phyloP scores from a whole-genome alignment of 2,888 invertebrate genomes.

The Tetropium fuscum region DNA sequence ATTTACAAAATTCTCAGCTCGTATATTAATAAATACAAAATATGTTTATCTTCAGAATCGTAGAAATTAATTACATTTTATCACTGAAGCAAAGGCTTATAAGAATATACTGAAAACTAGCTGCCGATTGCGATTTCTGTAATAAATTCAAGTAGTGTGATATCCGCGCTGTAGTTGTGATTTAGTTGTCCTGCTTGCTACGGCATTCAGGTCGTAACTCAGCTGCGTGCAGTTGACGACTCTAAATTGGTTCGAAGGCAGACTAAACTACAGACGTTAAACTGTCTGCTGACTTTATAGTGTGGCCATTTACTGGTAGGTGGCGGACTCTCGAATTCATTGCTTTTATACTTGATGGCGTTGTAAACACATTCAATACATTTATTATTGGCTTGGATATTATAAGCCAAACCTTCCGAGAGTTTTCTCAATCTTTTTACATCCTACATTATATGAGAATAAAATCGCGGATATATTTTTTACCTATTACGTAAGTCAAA shows the following conservation, averaged over 20 bases:
- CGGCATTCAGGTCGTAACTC: constrained; percentile 21
- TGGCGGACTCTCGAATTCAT: constrained; percentile 52
- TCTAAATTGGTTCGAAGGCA: constrained; percentile 48
- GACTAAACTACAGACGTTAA: constrained; percentile 47
- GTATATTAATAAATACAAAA: too few relatives aligned
- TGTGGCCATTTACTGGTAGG: constrained; percentile 61
- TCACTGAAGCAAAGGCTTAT: too few relatives aligned
- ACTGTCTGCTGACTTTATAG: constrained; percentile 53
- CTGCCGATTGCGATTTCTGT: neutral
- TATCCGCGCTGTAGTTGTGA: neutral
- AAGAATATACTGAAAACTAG: too few relatives aligned
- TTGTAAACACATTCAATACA: neutral
- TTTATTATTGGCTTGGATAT: neutral
- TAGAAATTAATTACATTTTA: too few relatives aligned
- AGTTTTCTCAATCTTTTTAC: too few relatives aligned
- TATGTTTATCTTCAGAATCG: too few relatives aligned
- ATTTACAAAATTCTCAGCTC: too few relatives aligned
- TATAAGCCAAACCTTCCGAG: too few relatives aligned
- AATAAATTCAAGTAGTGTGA: neutral
- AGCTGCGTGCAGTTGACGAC: constrained; percentile 41
- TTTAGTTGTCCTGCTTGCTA: neutral
- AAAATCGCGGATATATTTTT: too few relatives aligned
- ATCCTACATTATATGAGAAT: too few relatives aligned
- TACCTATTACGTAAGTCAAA: too few relatives aligned
- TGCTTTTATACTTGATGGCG: constrained; percentile 39